Conservation (phyloP, 2,113 vertebrate species). For the Bos javanicus region DNA sequence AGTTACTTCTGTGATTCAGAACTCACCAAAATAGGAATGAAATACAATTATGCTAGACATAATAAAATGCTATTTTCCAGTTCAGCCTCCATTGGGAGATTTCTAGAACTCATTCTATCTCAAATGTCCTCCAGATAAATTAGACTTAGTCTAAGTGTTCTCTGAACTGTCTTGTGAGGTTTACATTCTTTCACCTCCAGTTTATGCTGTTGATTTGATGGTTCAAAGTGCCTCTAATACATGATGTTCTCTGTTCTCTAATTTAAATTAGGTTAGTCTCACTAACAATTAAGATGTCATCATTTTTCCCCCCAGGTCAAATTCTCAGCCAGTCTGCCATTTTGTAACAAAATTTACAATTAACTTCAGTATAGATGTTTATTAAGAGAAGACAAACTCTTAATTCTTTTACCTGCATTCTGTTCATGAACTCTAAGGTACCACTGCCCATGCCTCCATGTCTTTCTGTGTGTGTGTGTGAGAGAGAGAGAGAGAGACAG, state of each 20-base stretch:
- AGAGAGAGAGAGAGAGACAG: not conserved
- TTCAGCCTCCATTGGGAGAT: not conserved
- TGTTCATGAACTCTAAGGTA: not conserved
- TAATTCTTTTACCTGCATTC: not conserved
- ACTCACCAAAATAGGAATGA: not conserved
- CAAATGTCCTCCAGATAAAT: not conserved
- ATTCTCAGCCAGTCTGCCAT: not conserved
- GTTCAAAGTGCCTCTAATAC: too few relatives aligned
- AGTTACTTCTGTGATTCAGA: not conserved
- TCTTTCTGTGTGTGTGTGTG: not conserved
- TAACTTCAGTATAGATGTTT: not conserved
- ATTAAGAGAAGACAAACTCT: not conserved
- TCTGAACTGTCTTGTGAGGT: not conserved
- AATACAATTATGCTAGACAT: not conserved
- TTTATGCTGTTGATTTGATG: not conserved
- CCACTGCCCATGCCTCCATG: fast-evolving
- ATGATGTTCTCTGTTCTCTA: not conserved
- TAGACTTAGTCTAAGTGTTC: not conserved
- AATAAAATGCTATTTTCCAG: not conserved
- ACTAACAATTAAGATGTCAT: not conserved
- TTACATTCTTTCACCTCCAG: not conserved
- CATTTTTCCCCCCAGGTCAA: not conserved
- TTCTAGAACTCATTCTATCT: not conserved
- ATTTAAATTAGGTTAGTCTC: not conserved
- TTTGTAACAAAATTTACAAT: not conserved